These are phyloP conservation scores for Hypena proboscidalis DNA, from an alignment of 2,888 invertebrate genomes.

Conservation along the genomic window DNA sequence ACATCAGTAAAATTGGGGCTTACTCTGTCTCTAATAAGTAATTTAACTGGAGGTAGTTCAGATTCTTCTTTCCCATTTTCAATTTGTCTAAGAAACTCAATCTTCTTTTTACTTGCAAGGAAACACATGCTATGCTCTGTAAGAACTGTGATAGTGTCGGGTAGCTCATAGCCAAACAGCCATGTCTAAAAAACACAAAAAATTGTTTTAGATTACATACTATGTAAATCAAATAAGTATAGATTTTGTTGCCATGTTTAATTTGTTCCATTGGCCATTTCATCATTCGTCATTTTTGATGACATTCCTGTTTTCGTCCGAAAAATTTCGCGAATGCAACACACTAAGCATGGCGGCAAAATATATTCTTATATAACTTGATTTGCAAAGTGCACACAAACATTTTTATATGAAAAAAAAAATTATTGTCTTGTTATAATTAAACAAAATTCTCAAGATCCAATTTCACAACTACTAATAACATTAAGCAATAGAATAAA, in stretches of 20 bases:
- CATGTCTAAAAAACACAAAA: conserved; percentile 88
- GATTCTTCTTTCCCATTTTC: conserved; percentile 93
- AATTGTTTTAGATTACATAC: not conserved
- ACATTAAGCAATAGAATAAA: conserved; percentile 1
- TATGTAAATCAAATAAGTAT: not conserved
- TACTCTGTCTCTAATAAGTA: conserved; percentile 96
- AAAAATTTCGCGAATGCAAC: too few relatives aligned
- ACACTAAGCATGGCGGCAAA: too few relatives aligned
- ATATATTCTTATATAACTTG: too few relatives aligned
- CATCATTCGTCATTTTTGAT: too few relatives aligned
- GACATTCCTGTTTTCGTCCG: too few relatives aligned
- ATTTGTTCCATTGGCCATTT: too few relatives aligned
- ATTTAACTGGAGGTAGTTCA: conserved; percentile 92
- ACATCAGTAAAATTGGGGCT: conserved; percentile 52
- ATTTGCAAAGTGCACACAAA: too few relatives aligned
- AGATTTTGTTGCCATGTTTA: too few relatives aligned
- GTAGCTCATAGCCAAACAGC: conserved; percentile 98
- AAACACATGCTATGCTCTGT: conserved; percentile 94
- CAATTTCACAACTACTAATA: conserved; percentile 2
- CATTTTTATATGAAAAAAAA: too few relatives aligned
- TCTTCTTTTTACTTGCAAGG: conserved; percentile 98
- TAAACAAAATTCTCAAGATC: too few relatives aligned
- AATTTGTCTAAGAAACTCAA: conserved; percentile 96
- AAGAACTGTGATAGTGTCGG: conserved; percentile 97
- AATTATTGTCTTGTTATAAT: too few relatives aligned